Evolutionary conservation across 2,797 vertebrate species (phyloP), one percentile per base, ranked within the genome.

Genomic region (Leptoclinus maculatus): DNA sequence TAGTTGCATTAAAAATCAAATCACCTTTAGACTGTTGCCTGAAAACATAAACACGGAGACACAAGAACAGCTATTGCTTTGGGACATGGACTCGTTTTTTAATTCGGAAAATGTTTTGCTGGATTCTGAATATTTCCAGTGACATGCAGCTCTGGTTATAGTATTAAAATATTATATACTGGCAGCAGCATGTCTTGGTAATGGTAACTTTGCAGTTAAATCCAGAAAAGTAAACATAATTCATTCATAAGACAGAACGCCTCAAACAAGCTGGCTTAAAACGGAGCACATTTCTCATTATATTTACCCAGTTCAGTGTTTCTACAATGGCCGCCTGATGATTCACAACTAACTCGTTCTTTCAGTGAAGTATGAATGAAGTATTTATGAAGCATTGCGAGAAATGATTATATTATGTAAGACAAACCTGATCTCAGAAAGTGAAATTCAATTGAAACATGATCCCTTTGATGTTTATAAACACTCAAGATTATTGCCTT

Each of bases 241-340:
- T 36, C 29, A 58, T 43, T 23, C 34, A 51, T 47, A 53, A 63
- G 23, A 51, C 60, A 64, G 9, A 78, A 67, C 57, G 56, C 27
- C 32, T 41, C 16, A 51, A 51, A 41, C 49, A 58, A 29, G 39
- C 58, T 29, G 47, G 21, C 53, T 53, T 58, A 29, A 36, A 73
- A 43, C 59, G 5, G 3, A 71, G 54, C 32, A 41, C 29, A 51
- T 62, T 58, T 75, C 34, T 58, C 41, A 76, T 16, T 39, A 75
- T 67, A 71, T 78, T 66, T 66, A 66, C 60, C 12, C 29, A 38
- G 10, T 27, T 73, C 12, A 16, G 43, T 6, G 58, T 64, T 63
- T 72, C 3, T 38, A 58, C 49, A 54, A 10, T 9, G 39, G 16
- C 12, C 21, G 23, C 13, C 23, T 47, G 38, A 65, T 41, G 36